phyloP scores from a whole-genome alignment of 2,113 vertebrate species.

The Ochotona curzoniae region DNA sequence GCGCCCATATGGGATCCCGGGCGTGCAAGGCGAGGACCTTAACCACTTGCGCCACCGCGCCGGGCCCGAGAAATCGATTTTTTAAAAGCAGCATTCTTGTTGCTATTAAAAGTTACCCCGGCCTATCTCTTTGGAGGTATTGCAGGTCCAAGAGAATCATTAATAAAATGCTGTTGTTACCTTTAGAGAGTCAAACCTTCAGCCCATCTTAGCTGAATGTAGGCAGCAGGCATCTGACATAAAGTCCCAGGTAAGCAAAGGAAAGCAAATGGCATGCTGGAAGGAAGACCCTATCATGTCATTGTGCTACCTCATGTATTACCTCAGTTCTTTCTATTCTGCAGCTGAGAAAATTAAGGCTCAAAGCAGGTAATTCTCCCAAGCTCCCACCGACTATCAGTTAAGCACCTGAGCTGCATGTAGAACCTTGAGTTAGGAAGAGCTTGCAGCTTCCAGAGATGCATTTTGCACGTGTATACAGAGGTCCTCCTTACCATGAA shows the following conservation, averaged over 20 bases:
- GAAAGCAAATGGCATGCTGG: background rate
- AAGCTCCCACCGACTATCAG: background rate
- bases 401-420: background rate
- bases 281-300: background rate
- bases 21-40: too few relatives aligned
- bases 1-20: too few relatives aligned
- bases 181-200: background rate
- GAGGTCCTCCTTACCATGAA: background rate
- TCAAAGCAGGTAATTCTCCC: background rate
- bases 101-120: conserved; percentile 7
- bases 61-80: too few relatives aligned
- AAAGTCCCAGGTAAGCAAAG: background rate
- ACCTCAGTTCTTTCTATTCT: background rate
- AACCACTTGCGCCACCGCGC: too few relatives aligned
- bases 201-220: background rate
- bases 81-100: background rate
- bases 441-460: background rate
- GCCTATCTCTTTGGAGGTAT: background rate
- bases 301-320: background rate
- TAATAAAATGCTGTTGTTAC: background rate
- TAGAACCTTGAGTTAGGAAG: background rate
- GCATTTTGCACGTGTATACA: background rate
- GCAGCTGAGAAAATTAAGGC: background rate
- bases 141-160: background rate
- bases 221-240: background rate